Conservation (phyloP, 2,797 vertebrate species). For the Psittacula derbiana region DNA sequence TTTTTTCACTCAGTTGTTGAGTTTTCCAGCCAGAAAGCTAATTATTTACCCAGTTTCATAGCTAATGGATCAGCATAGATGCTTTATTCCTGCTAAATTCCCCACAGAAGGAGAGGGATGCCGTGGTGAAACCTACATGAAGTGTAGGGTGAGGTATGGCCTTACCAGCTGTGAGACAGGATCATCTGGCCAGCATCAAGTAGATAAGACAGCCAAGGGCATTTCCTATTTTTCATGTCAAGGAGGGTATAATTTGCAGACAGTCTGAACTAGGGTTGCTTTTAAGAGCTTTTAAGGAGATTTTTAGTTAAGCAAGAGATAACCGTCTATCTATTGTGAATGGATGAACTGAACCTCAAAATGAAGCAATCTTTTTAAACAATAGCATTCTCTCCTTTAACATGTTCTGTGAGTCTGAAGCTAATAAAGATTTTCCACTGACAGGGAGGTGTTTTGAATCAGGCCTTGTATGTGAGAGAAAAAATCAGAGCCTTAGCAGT, state of each 20-base stretch:
- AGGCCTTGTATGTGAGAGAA: neutral
- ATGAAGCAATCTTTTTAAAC: neutral
- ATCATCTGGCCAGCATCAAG: neutral
- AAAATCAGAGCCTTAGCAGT: neutral
- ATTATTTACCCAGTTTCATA: neutral
- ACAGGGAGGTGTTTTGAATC: neutral
- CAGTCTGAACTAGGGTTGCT: neutral
- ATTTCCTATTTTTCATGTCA: neutral
- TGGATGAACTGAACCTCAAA: neutral
- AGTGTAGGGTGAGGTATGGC: rapidly evolving
- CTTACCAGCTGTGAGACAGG: neutral
- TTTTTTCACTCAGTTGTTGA: neutral
- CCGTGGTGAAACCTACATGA: neutral
- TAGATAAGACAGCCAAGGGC: neutral
- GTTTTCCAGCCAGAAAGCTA: neutral
- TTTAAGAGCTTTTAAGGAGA: neutral
- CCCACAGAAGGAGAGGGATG: neutral
- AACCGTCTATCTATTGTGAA: neutral
- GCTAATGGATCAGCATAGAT: neutral
- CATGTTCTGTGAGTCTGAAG: neutral
- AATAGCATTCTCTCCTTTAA: neutral
- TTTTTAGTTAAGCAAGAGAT: neutral
- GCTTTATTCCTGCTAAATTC: neutral
- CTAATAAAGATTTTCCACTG: neutral
- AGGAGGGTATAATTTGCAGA: neutral